Percentiles rank a stretch among this genome's conserved stretches.
Evolutionary conservation across 35 echinoderm and acorn worm species (phyloP).

Genomic region (Holothuria glaberrima): DNA sequence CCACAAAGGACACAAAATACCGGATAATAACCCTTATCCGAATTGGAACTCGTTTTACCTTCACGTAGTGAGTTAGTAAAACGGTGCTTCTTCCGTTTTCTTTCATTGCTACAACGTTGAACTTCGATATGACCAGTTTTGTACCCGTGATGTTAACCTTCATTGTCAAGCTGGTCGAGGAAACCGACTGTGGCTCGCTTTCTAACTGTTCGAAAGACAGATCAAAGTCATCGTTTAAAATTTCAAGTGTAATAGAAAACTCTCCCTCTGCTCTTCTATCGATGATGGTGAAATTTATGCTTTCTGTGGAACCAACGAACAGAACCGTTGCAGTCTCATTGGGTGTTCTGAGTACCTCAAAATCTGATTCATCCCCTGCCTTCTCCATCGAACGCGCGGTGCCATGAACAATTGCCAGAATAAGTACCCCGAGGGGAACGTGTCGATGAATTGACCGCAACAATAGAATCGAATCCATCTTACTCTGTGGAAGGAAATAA

Average conservation of each 20-base stretch:
- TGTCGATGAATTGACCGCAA: no score
- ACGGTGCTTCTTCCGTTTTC: neutral
- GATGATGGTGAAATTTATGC: neutral
- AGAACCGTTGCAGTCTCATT: neutral
- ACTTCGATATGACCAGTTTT: constrained; percentile 11
- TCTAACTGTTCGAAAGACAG: neutral
- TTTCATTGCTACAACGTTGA: neutral
- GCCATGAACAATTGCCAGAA: no score
- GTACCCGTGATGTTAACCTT: neutral
- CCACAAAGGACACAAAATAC: neutral
- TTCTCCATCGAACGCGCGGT: no score
- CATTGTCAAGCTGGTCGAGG: neutral
- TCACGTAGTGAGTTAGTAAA: constrained; percentile 12
- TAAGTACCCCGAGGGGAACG: no score
- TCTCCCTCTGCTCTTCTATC: neutral
- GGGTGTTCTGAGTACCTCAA: neutral
- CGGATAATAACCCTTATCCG: neutral
- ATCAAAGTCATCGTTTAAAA: neutral
- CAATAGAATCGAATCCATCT: no score
- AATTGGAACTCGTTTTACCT: constrained; percentile 13
- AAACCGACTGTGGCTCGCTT: neutral
- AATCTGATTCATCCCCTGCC: no score
- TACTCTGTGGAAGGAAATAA: no score
- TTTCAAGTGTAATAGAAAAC: neutral
- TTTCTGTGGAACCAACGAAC: constrained; percentile 16